Conservation (phyloP, 2,888 invertebrate genomes). For the Gerosis bhagava region DNA sequence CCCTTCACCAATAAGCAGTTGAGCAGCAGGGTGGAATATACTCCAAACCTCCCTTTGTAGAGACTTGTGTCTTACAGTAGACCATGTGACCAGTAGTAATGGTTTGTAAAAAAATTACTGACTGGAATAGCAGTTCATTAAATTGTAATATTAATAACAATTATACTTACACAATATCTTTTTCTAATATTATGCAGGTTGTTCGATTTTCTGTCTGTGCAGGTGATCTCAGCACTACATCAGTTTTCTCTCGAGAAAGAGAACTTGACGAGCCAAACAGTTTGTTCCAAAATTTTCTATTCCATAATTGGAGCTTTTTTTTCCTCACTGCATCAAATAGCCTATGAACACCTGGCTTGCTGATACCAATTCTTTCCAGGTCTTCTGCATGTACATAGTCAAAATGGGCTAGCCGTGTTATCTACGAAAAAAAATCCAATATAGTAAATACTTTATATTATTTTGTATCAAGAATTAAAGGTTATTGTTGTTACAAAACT, state of each 20-base stretch:
- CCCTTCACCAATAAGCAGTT: no score
- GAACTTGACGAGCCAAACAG: constrained; percentile 83
- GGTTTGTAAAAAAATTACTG: no score
- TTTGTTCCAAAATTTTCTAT: constrained; percentile 91
- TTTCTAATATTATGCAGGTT: constrained; percentile 93
- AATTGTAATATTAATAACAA: no score
- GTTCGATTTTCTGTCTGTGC: constrained; percentile 63
- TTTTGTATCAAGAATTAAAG: no score
- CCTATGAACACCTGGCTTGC: constrained; percentile 95
- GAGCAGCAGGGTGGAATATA: no score
- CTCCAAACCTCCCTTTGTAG: no score
- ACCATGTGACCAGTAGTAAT: no score
- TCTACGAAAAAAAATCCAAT: no score
- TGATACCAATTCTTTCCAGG: constrained; percentile 96
- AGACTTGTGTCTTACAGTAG: no score
- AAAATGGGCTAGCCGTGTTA: constrained; percentile 96
- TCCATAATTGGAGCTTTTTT: constrained; percentile 91
- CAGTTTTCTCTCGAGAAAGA: constrained; percentile 66
- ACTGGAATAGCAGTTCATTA: no score
- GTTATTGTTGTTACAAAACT: no score
- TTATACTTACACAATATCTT: constrained; percentile 86
- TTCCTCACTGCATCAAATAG: constrained; percentile 96
- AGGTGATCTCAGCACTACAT: constrained; percentile 67
- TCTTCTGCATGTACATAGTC: constrained; percentile 98
- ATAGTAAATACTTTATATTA: no score